Conservation (phyloP, 1,140 invertebrate species). For the Drosophila kohkoa region DNA sequence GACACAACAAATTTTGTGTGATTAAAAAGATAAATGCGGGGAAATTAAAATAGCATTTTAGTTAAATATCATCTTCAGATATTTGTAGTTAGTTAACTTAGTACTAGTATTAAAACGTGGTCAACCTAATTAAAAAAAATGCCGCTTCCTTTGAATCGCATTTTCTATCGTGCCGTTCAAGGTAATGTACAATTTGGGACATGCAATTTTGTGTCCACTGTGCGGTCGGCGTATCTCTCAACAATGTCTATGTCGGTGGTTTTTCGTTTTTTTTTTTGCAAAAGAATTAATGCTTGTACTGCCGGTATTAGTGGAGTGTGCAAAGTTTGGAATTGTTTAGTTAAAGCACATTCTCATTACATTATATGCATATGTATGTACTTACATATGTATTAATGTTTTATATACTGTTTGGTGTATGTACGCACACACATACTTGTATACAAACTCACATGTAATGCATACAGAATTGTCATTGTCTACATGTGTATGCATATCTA, state of each 20-base stretch:
- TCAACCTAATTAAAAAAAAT: constrained; percentile 23
- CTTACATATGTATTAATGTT: constrained; percentile 32
- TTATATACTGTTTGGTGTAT: constrained; percentile 35
- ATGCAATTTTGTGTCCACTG: constrained; percentile 53
- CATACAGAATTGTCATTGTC: constrained; percentile 46
- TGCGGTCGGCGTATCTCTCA: constrained; percentile 32
- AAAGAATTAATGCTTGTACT: neutral
- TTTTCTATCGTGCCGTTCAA: constrained; percentile 56
- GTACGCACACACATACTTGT: constrained; percentile 25
- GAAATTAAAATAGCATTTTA: constrained; percentile 39
- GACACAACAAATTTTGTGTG: constrained; percentile 74
- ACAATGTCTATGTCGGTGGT: constrained; percentile 7
- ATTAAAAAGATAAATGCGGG: constrained; percentile 61
- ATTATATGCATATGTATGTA: constrained; percentile 22
- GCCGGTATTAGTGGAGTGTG: neutral
- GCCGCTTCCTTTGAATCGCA: constrained; percentile 49
- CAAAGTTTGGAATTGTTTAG: neutral
- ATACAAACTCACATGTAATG: constrained; percentile 31
- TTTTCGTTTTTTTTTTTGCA: constrained; percentile 12
- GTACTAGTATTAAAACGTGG: constrained; percentile 20
- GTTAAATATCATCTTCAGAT: constrained; percentile 41
- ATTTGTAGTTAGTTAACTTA: neutral
- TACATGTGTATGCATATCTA: constrained; percentile 4
- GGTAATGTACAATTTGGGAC: constrained; percentile 65
- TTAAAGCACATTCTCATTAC: neutral